Evolutionary conservation across 2,888 invertebrate genomes (phyloP).

Genomic region (Cephus sareptanus): DNA sequence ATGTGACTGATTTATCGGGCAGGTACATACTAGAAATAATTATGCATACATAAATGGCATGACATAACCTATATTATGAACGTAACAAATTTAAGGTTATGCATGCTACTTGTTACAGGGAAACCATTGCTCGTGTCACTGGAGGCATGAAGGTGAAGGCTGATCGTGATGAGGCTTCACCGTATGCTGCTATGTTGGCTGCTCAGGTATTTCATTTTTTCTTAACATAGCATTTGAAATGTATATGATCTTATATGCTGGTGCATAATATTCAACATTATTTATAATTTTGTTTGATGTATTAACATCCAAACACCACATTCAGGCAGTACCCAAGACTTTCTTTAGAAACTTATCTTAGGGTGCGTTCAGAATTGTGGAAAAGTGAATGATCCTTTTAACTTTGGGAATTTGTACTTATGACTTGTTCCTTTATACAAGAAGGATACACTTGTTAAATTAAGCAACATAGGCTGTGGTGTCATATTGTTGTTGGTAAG

Average conservation of each 20-base stretch:
- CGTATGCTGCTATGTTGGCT: slow-evolving; percentile 99
- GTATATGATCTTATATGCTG: not conserved
- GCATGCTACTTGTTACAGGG: slow-evolving; percentile 66
- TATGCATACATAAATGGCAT: not conserved
- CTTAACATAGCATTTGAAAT: not conserved
- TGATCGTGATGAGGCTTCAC: slow-evolving; percentile 99
- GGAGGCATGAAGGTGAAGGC: slow-evolving; percentile 99
- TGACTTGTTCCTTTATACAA: not conserved
- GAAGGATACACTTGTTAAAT: not conserved
- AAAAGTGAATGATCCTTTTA: slow-evolving; percentile 43
- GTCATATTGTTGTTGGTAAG: slow-evolving; percentile 20
- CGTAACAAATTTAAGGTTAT: slow-evolving; percentile 7
- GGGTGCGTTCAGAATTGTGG: slow-evolving; percentile 55
- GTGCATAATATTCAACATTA: not conserved
- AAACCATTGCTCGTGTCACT: slow-evolving; percentile 94
- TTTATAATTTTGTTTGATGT: not conserved
- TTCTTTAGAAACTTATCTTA: slow-evolving; percentile 27
- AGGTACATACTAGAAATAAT: slow-evolving; percentile 67
- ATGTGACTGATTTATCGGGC: slow-evolving; percentile 99
- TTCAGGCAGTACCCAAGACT: slow-evolving; percentile 51
- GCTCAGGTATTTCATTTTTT: slow-evolving; percentile 80
- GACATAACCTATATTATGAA: slow-evolving; percentile 15
- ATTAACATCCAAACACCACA: slow-evolving; percentile 32
- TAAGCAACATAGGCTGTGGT: not conserved
- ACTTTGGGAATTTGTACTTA: slow-evolving; percentile 15